phyloP scores from a whole-genome alignment of 37 sponge, comb jelly and placozoan species.

The Mnemiopsis leidyi region DNA sequence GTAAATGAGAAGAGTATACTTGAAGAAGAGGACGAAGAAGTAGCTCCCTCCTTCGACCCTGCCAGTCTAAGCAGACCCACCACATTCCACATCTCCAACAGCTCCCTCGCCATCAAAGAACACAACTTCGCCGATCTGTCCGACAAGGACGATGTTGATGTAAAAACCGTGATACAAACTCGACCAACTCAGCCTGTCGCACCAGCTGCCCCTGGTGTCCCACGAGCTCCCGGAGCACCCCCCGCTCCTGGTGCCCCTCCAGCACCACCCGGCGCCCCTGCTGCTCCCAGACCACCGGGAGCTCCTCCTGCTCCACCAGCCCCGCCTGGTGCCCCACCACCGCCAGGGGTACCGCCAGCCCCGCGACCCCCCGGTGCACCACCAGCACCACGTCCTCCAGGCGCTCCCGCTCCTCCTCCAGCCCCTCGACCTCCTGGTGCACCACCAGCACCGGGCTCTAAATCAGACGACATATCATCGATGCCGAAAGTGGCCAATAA shows the following conservation, averaged over 20 bases:
- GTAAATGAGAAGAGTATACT: constrained; percentile 3
- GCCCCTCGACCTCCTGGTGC: not conserved
- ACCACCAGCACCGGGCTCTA: constrained; percentile 12
- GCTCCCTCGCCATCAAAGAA: constrained; percentile 72
- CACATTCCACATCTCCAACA: constrained; percentile 68
- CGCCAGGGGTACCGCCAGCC: constrained; percentile 51
- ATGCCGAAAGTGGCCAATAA: not conserved
- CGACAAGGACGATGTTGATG: constrained; percentile 76
- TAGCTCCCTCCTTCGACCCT: not conserved
- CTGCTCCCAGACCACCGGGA: constrained; percentile 47
- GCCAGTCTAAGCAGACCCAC: constrained; percentile 49
- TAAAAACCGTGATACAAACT: constrained; percentile 9
- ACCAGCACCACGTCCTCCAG: constrained; percentile 63
- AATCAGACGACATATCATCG: not conserved
- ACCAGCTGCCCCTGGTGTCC: constrained; percentile 67
- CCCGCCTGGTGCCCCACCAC: constrained; percentile 62
- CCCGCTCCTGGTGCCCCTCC: constrained; percentile 67
- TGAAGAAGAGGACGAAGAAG: constrained; percentile 26
- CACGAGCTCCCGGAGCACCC: constrained; percentile 67
- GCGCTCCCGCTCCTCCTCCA: not conserved
- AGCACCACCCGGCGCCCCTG: constrained; percentile 48
- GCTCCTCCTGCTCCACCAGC: constrained; percentile 53
- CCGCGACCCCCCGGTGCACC: constrained; percentile 62
- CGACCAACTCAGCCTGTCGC: constrained; percentile 31
- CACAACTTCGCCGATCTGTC: constrained; percentile 86